These are phyloP conservation scores for Chironomus tentans DNA, from an alignment of 2,888 invertebrate genomes.

Conservation along the genomic window DNA sequence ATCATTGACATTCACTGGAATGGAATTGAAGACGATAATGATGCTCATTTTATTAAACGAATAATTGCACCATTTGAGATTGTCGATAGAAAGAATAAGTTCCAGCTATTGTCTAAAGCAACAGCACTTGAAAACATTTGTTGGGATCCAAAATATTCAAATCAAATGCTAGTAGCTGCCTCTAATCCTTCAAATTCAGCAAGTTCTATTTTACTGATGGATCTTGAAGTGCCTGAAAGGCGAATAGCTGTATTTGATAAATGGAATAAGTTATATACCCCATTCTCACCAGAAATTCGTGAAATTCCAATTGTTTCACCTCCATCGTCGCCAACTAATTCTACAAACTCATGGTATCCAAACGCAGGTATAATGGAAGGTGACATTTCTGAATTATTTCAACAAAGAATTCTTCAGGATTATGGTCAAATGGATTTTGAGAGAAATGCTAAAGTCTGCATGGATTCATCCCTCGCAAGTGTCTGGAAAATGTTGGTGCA, in stretches of 20 bases:
- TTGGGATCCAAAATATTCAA: slow-evolving; percentile 74
- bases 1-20: slow-evolving; percentile 79
- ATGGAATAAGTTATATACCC: slow-evolving; percentile 32
- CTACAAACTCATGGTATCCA: slow-evolving; percentile 24
- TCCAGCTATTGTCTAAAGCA: slow-evolving; percentile 32
- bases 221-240: slow-evolving; percentile 9
- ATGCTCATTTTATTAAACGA: slow-evolving; percentile 66
- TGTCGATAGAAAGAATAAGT: slow-evolving; percentile 20
- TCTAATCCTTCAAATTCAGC: not conserved
- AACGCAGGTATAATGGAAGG: slow-evolving; percentile 31
- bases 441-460: slow-evolving; percentile 69
- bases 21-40: slow-evolving; percentile 52
- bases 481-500: slow-evolving; percentile 57
- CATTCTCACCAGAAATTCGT: not conserved
- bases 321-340: slow-evolving; percentile 23
- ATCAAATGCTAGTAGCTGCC: slow-evolving; percentile 33
- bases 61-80: slow-evolving; percentile 44
- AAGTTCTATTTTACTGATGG: not conserved
- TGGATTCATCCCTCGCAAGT: slow-evolving; percentile 63
- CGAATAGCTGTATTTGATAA: slow-evolving; percentile 19
- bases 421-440: slow-evolving; percentile 70
- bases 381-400: slow-evolving; percentile 61
- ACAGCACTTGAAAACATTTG: slow-evolving; percentile 60
- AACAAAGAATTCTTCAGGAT: slow-evolving; percentile 54
- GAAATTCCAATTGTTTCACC: slow-evolving; percentile 16